These are phyloP conservation scores for Acanthococcus lagerstroemiae DNA, from an alignment of 2,888 invertebrate species.

Conservation along the genomic window DNA sequence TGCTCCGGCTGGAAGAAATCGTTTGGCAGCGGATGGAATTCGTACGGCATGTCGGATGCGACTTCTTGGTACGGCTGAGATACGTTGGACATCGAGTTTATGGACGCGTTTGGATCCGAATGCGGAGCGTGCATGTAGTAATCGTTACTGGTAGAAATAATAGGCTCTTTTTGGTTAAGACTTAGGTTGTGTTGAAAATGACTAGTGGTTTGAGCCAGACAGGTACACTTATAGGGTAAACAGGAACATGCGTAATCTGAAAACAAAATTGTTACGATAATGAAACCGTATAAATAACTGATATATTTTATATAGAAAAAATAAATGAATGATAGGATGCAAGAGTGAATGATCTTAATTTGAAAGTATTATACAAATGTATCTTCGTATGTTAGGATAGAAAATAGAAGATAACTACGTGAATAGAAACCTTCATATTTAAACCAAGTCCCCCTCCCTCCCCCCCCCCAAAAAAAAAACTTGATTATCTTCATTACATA, in stretches of 20 bases:
- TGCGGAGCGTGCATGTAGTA: constrained; percentile 10
- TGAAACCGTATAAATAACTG: too few relatives aligned
- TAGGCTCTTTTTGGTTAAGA: constrained; percentile 4
- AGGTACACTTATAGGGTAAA: constrained; percentile 64
- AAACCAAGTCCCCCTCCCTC: too few relatives aligned
- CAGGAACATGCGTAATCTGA: constrained; percentile 59
- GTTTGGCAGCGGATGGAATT: not conserved
- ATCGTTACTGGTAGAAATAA: constrained; percentile 1
- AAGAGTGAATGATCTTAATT: too few relatives aligned
- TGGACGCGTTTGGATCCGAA: constrained; percentile 1
- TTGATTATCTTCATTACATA: too few relatives aligned
- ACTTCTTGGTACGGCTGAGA: not conserved
- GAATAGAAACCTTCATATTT: too few relatives aligned
- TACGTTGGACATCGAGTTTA: not conserved
- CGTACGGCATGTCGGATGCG: constrained; percentile 33
- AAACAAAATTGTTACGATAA: too few relatives aligned
- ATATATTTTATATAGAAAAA: too few relatives aligned
- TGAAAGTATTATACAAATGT: too few relatives aligned
- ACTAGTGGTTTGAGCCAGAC: constrained; percentile 39
- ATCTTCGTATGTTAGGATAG: too few relatives aligned
- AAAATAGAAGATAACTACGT: too few relatives aligned
- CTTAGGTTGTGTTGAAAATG: constrained; percentile 23
- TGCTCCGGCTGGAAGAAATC: constrained; percentile 20
- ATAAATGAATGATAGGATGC: too few relatives aligned
- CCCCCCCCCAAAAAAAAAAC: too few relatives aligned